Conservation (phyloP, 2,888 invertebrate genomes). For the Caenorhabditis becei region DNA sequence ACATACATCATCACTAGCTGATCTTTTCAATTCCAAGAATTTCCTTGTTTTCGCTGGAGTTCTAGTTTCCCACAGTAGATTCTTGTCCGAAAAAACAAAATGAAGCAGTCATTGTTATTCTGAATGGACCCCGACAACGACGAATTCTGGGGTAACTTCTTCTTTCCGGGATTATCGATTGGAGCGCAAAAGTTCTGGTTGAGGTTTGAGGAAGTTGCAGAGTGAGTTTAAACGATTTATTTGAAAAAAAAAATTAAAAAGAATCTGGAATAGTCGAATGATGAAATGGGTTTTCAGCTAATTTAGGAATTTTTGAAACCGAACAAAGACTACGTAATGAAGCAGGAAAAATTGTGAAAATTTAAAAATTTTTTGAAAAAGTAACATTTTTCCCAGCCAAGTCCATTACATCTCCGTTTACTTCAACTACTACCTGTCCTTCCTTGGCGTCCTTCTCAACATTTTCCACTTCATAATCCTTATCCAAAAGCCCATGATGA, state of each 20-base stretch:
- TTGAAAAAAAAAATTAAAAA: neutral
- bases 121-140: neutral
- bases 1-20: too few species aligned
- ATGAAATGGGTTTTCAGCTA: too few species aligned
- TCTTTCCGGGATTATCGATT: neutral
- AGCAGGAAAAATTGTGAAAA: neutral
- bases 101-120: neutral
- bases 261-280: neutral
- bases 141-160: neutral
- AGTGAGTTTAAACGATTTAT: neutral
- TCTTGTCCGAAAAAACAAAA: neutral
- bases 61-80: too few species aligned
- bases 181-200: neutral
- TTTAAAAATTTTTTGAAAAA: neutral
- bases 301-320: too few species aligned
- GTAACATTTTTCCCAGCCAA: neutral
- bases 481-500: slow-evolving; percentile 1
- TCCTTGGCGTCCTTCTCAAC: slow-evolving; percentile 1
- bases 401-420: neutral
- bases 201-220: neutral
- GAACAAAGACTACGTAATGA: too few species aligned
- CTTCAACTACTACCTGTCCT: slow-evolving; percentile 3
- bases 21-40: too few species aligned
- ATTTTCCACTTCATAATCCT: neutral
- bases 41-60: too few species aligned